Evolutionary conservation across 1,140 invertebrate genomes (phyloP).

Genomic region (Neelides sp.): DNA sequence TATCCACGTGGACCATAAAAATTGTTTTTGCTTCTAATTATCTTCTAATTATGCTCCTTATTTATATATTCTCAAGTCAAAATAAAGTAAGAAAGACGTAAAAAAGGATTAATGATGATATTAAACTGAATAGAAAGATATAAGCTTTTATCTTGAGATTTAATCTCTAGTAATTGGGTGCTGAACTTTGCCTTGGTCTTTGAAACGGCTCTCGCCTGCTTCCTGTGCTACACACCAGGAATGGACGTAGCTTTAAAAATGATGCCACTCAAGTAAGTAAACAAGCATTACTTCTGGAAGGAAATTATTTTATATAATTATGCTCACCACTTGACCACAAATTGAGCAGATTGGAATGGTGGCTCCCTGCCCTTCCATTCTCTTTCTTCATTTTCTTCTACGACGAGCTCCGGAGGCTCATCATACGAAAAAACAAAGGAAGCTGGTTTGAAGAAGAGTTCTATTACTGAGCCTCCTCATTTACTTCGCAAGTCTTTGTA

Average conservation of each 20-base stretch:
- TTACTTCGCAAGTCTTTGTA: too few relatives aligned
- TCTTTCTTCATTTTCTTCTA: conserved; percentile 47
- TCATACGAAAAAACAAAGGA: conserved; percentile 44
- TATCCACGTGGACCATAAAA: too few relatives aligned
- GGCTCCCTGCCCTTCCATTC: conserved; percentile 49
- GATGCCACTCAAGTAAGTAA: conserved; percentile 44
- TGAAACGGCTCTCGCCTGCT: conserved; percentile 42
- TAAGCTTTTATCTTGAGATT: conserved; percentile 2
- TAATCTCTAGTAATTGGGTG: conserved; percentile 32
- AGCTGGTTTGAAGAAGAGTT: conserved; percentile 35
- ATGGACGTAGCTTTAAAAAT: conserved; percentile 45
- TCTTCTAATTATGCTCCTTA: conserved; percentile 20
- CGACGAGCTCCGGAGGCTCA: conserved; percentile 44
- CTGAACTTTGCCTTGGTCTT: conserved; percentile 46
- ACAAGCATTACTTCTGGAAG: too few relatives aligned
- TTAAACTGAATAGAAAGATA: conserved; percentile 2
- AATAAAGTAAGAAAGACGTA: too few relatives aligned
- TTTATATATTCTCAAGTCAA: conserved; percentile 34
- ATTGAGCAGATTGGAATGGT: conserved; percentile 46
- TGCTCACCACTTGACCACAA: neutral
- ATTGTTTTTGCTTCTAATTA: too few relatives aligned
- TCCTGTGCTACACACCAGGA: conserved; percentile 44
- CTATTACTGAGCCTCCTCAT: neutral
- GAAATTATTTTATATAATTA: too few relatives aligned
- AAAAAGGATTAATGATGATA: too few relatives aligned